These are phyloP conservation scores for Schrankia costaestrigalis DNA, from an alignment of 2,888 invertebrate species.

Conservation along the genomic window DNA sequence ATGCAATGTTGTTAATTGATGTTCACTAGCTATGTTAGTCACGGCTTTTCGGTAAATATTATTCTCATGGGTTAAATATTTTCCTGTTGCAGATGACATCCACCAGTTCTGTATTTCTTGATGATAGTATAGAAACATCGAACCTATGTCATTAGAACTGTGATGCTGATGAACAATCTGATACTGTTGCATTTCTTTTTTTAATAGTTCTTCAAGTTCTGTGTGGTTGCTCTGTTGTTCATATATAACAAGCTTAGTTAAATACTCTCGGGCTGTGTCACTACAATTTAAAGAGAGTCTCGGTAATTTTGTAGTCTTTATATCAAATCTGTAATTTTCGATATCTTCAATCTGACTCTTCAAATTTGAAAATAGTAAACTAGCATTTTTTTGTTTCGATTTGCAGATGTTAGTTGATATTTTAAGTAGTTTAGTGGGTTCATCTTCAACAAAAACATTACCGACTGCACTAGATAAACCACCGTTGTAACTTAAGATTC, in stretches of 20 bases:
- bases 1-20: slow-evolving; percentile 3
- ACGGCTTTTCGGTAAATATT: background rate
- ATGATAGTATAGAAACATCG: slow-evolving; percentile 2
- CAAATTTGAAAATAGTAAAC: background rate
- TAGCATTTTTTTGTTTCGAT: slow-evolving; percentile 6
- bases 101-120: slow-evolving; percentile 18
- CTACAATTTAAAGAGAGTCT: slow-evolving; percentile 5
- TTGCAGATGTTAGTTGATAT: slow-evolving; percentile 2
- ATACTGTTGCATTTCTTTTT: background rate
- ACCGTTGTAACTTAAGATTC: slow-evolving; percentile 3
- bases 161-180: background rate
- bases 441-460: slow-evolving; percentile 9
- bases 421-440: slow-evolving; percentile 6
- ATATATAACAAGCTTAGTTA: slow-evolving; percentile 10
- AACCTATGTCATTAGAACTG: background rate
- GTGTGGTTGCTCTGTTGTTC: slow-evolving; percentile 12
- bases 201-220: slow-evolving; percentile 7
- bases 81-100: slow-evolving; percentile 6
- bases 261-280: slow-evolving; percentile 7
- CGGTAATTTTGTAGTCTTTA: slow-evolving; percentile 8
- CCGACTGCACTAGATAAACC: slow-evolving; percentile 11
- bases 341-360: slow-evolving; percentile 1
- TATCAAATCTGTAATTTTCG: slow-evolving; percentile 7
- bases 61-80: slow-evolving; percentile 10
- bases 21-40: slow-evolving; percentile 3